Conservation (phyloP, 2,113 vertebrate species). For the Recurvirostra avosetta region DNA sequence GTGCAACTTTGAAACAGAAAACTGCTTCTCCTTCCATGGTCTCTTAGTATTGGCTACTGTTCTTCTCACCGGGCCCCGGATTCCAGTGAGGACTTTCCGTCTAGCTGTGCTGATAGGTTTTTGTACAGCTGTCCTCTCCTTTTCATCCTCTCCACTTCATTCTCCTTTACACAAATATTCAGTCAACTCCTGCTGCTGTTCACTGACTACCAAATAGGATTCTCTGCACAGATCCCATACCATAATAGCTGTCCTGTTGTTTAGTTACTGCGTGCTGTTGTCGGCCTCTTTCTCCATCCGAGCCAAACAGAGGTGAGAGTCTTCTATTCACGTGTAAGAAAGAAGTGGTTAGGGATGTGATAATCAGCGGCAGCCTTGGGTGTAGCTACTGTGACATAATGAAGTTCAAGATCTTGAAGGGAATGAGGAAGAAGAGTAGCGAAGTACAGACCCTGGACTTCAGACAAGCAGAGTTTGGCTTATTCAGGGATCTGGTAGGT, state of each 20-base stretch:
- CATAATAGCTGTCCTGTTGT: neutral
- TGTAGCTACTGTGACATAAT: neutral
- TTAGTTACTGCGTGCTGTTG: neutral
- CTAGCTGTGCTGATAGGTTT: neutral
- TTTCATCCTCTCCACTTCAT: neutral
- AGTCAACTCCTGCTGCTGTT: neutral
- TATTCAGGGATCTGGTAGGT: neutral
- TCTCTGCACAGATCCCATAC: neutral
- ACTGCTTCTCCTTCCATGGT: neutral
- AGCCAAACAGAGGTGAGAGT: neutral
- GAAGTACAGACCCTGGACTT: neutral
- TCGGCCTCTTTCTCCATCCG: neutral
- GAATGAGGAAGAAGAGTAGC: neutral
- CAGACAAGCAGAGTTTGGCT: neutral
- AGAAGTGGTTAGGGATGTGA: neutral
- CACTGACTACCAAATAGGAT: neutral
- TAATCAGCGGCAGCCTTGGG: neutral
- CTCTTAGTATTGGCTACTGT: neutral
- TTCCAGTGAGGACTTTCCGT: neutral
- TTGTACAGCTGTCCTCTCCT: neutral
- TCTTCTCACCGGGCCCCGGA: neutral
- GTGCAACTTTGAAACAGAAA: neutral
- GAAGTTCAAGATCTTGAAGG: neutral
- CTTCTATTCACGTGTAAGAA: neutral
- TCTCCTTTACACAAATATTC: neutral